Evolutionary conservation across 2,113 vertebrate genomes (phyloP).

Genomic region (Galbula dea): DNA sequence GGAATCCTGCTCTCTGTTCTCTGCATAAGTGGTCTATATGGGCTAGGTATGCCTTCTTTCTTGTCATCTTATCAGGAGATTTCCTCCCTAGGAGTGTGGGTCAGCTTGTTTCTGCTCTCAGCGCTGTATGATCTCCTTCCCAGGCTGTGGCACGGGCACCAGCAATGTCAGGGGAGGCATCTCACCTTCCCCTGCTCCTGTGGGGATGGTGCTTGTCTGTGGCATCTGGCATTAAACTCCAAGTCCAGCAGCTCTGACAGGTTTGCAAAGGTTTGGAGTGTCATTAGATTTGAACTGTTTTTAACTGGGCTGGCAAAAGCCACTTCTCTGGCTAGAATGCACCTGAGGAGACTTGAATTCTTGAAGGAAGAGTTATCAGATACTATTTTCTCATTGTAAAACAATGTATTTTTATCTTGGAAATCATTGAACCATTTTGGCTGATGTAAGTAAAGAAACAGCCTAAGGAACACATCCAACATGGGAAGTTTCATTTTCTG

Average conservation of each 20-base stretch:
- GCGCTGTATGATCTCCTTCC: not conserved
- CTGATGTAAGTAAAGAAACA: not conserved
- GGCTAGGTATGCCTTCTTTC: not conserved
- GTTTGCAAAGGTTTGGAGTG: not conserved
- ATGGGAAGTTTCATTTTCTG: not conserved
- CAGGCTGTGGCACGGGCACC: not conserved
- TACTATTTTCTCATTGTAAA: not conserved
- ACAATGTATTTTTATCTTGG: not conserved
- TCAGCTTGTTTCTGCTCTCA: not conserved
- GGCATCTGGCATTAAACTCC: not conserved
- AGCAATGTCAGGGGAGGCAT: not conserved
- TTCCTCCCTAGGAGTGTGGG: rapidly evolving
- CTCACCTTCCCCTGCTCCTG: rapidly evolving
- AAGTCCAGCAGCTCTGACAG: not conserved
- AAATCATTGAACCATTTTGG: not conserved
- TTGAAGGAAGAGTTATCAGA: not conserved
- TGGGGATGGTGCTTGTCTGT: not conserved
- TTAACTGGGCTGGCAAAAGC: not conserved
- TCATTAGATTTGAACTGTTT: not conserved
- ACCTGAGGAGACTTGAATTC: not conserved
- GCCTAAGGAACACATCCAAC: not conserved
- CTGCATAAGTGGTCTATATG: not conserved
- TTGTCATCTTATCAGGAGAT: not conserved
- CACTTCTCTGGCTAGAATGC: not conserved
- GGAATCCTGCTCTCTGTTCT: not conserved